Percentiles rank a stretch among this genome's conserved stretches.
These are phyloP conservation scores for Tychaedon coryphoeus DNA, from an alignment of 2,113 vertebrate species.

Conservation along the genomic window DNA sequence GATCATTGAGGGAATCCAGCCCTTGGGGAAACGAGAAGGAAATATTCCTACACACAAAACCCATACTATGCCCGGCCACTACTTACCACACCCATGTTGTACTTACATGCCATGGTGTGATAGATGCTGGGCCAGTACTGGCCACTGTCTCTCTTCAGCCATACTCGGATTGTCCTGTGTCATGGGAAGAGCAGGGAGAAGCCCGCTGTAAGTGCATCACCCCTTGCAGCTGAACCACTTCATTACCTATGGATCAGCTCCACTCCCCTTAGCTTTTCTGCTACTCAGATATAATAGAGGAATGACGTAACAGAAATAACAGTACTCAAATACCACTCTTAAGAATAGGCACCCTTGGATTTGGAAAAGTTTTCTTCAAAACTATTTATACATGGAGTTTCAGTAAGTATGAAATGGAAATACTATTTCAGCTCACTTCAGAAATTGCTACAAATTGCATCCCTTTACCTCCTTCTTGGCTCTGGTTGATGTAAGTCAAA, in stretches of 20 bases:
- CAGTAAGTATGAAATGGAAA: not conserved
- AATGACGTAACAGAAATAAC: not conserved
- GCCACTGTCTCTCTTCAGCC: constrained; percentile 96
- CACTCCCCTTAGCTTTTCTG: not conserved
- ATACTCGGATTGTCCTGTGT: constrained; percentile 89
- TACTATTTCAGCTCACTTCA: not conserved
- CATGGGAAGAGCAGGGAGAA: not conserved
- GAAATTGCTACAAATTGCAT: not conserved
- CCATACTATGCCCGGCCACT: not conserved
- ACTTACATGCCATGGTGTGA: constrained; percentile 94
- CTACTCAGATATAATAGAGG: not conserved
- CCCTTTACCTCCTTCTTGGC: not conserved
- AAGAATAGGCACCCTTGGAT: not conserved
- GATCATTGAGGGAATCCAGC: not conserved
- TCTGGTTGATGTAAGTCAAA: not conserved
- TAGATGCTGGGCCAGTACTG: constrained; percentile 97
- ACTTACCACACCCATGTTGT: not conserved
- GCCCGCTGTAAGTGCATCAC: not conserved
- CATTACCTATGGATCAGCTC: not conserved
- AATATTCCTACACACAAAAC: not conserved
- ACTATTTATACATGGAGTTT: not conserved
- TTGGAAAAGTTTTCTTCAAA: not conserved
- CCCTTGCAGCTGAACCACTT: not conserved
- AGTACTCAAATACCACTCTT: not conserved
- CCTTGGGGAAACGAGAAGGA: not conserved